Base-by-base conservation (phyloP, 2,113 vertebrate species). In the Bubo blakistoni region DNA sequence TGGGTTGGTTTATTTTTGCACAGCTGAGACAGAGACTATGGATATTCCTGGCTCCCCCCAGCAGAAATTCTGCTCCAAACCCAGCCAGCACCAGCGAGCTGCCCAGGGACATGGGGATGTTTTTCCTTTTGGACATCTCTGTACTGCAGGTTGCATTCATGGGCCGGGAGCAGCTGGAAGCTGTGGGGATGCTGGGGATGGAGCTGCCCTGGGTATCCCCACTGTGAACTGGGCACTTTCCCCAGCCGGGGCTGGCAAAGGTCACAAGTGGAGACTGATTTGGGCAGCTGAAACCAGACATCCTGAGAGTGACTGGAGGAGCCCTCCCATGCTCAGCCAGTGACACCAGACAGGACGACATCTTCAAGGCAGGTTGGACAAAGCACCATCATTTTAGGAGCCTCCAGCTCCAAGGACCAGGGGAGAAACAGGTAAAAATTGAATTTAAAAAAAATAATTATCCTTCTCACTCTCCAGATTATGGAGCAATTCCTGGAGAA, bases 71-170 rank as follows among this genome's bases (percentile, higher is more conserved):
- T 77, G 46, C 40, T 58, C 67, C 40, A 29, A 32, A 10, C 3
- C 1, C 16, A 12, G 19, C 57, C 61, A n/a, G 15, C 30, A n/a
- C 44, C 62, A 3, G 0, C 2, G 3, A 54, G 36, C 47, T 69
- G 18, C 58, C 32, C 0, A 0, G 5, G 40, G 18, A 20, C 11
- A 21, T 0, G 0, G 40, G 11, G 21, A 24, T 9, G 17, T 13
- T 61, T 22, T 18, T 13, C 46, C 32, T 26, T 32, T 34, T 7
- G 36, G 42, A 52, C 16, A 20, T 9, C 24, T 32, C 61, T 16
- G 54, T 36, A 30, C 81, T 18, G 25, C 3, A 2, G 62, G 40
- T 9, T 40, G 36, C 1, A 1, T 58, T 27, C 12, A 4, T 30
- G 26, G 10, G 29, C 34, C 0, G 0, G 77, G 34, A 86, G 38